Evolutionary conservation across 2,113 vertebrate species (phyloP).

Genomic region (Anthoscopus minutus): DNA sequence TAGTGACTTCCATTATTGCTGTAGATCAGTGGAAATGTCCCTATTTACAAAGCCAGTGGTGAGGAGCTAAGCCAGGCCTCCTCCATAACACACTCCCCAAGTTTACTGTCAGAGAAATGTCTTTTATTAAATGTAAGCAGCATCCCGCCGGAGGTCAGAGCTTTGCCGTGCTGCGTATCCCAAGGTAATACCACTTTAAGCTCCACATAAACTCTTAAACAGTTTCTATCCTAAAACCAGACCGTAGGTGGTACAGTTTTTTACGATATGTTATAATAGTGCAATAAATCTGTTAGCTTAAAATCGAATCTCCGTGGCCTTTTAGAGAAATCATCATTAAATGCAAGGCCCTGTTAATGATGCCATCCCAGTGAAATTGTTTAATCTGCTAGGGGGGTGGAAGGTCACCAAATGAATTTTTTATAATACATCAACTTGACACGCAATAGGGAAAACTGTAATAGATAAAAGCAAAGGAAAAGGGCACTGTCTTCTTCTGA

Average conservation of each 20-base stretch:
- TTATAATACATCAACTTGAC: slow-evolving; percentile 98
- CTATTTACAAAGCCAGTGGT: not conserved
- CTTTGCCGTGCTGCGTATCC: slow-evolving; percentile 60
- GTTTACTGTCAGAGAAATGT: slow-evolving; percentile 66
- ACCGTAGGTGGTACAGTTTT: slow-evolving; percentile 92
- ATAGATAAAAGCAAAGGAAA: slow-evolving; percentile 92
- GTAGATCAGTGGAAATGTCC: not conserved
- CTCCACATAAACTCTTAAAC: slow-evolving; percentile 79
- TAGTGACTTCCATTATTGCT: not conserved
- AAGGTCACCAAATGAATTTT: slow-evolving; percentile 99
- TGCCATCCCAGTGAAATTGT: slow-evolving; percentile 93
- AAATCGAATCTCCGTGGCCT: slow-evolving; percentile 99
- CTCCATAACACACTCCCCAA: slow-evolving; percentile 45
- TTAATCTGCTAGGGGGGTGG: slow-evolving; percentile 98
- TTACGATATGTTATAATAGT: slow-evolving; percentile 99
- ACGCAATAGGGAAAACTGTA: slow-evolving; percentile 95
- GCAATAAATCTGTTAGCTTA: slow-evolving; percentile 99
- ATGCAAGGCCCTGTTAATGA: slow-evolving; percentile 91
- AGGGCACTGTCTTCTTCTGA: slow-evolving; percentile 96
- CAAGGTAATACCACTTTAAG: slow-evolving; percentile 82
- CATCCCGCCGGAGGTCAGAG: slow-evolving; percentile 66
- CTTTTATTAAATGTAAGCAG: slow-evolving; percentile 74
- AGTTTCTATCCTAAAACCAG: slow-evolving; percentile 87
- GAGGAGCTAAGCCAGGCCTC: not conserved
- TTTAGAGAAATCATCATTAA: slow-evolving; percentile 99